phyloP scores from a whole-genome alignment of 2,888 invertebrate genomes.

The Pasiphila rectangulata region DNA sequence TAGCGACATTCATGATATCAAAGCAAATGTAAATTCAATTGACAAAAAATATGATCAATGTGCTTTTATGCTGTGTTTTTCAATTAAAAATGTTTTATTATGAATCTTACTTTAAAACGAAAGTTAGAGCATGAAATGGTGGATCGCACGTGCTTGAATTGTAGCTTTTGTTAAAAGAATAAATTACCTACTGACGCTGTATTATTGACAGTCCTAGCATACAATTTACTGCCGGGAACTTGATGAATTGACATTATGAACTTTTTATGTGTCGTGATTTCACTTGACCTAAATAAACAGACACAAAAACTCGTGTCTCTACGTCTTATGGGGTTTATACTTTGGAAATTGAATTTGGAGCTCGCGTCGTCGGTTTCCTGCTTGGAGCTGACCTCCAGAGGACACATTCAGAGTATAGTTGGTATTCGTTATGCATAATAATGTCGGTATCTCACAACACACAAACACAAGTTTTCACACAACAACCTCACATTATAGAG shows the following conservation, averaged over 20 bases:
- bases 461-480: no score
- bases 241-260: constrained; percentile 54
- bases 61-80: no score
- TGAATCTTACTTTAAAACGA: no score
- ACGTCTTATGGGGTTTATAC: constrained; percentile 50
- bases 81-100: no score
- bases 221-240: constrained; percentile 15
- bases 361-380: constrained; percentile 48
- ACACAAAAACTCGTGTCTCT: constrained; percentile 58
- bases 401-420: constrained; percentile 42
- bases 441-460: no score
- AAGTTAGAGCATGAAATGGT: no score
- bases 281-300: constrained; percentile 68
- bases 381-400: constrained; percentile 37
- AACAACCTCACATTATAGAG: no score
- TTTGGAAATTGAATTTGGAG: constrained; percentile 61
- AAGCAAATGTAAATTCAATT: no score
- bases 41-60: no score
- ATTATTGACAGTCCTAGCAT: no score
- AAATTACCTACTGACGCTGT: neutral
- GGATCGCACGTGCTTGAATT: neutral
- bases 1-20: no score
- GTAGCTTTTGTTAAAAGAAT: neutral
- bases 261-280: constrained; percentile 56
- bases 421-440: neutral